Percentiles rank a stretch among this genome's conserved stretches.
Evolutionary conservation across 2,113 vertebrate genomes (phyloP).

Genomic region (Aphyosemion australe): DNA sequence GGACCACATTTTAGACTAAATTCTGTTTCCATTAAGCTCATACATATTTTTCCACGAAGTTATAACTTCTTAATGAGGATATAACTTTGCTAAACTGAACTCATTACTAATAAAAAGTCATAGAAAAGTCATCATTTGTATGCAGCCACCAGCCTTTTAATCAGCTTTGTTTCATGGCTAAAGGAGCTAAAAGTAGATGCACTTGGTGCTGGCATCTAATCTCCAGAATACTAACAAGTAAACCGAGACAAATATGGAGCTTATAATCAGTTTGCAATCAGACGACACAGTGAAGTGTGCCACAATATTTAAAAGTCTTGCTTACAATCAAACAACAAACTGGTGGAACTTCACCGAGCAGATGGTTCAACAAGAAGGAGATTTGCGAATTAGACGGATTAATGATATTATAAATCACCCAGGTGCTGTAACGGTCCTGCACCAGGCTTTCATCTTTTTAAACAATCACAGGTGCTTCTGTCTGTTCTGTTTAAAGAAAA

Average conservation of each 20-base stretch:
- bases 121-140: conserved; percentile 25
- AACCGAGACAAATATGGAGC: conserved; percentile 31
- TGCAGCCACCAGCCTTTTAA: conserved; percentile 39
- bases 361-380: conserved; percentile 4
- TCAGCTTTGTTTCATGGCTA: conserved; percentile 53
- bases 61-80: not conserved
- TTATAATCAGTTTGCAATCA: conserved; percentile 52
- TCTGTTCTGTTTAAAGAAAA: no score
- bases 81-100: conserved; percentile 13
- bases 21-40: not conserved
- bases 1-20: not conserved
- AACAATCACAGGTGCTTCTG: no score
- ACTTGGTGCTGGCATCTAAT: conserved; percentile 38
- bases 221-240: conserved; percentile 61
- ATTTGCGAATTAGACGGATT: no score
- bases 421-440: no score
- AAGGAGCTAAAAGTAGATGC: conserved; percentile 37
- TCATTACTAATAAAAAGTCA: conserved; percentile 27
- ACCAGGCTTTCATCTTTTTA: no score
- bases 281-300: conserved; percentile 17
- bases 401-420: no score
- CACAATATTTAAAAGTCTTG: conserved; percentile 22
- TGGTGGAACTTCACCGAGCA: conserved; percentile 13
- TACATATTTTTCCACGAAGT: not conserved
- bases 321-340: conserved; percentile 20